phyloP scores from a whole-genome alignment of 2,888 invertebrate species.

The Branchellion lobata region DNA sequence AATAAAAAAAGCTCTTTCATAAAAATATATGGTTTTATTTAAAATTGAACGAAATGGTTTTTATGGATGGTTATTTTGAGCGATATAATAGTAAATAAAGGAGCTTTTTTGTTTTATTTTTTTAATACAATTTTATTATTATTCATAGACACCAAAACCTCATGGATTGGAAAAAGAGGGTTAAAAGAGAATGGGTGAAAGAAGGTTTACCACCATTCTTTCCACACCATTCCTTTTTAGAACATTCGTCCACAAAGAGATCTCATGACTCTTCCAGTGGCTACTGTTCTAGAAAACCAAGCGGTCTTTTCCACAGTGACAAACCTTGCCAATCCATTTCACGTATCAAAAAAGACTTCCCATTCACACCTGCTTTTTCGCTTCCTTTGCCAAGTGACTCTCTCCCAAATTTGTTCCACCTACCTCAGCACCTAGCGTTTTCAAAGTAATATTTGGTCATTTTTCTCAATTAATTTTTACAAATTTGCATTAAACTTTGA shows the following conservation, averaged over 20 bases:
- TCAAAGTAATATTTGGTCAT: no score
- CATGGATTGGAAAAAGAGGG: not conserved
- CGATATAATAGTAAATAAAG: no score
- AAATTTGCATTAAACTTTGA: no score
- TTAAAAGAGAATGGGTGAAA: not conserved
- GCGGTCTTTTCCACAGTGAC: not conserved
- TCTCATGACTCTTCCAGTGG: not conserved
- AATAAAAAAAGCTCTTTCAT: no score
- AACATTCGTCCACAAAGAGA: not conserved
- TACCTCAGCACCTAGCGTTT: not conserved
- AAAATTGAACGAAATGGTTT: no score
- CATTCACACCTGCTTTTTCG: not conserved
- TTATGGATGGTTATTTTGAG: no score
- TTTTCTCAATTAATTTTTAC: no score
- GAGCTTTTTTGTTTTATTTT: no score
- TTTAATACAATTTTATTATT: no score
- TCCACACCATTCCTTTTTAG: not conserved
- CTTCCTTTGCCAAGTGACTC: slow-evolving; percentile 11
- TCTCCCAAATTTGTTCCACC: not conserved
- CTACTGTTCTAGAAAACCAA: not conserved
- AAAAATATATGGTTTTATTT: no score
- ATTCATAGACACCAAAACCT: not conserved
- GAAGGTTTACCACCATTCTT: not conserved
- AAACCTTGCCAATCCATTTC: not conserved
- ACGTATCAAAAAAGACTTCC: not conserved